A percentile compares a stretch with the other conserved stretches of the same genome.
These are phyloP conservation scores for Drosophila saltans DNA, from an alignment of 1,140 invertebrate genomes.

Conservation along the genomic window DNA sequence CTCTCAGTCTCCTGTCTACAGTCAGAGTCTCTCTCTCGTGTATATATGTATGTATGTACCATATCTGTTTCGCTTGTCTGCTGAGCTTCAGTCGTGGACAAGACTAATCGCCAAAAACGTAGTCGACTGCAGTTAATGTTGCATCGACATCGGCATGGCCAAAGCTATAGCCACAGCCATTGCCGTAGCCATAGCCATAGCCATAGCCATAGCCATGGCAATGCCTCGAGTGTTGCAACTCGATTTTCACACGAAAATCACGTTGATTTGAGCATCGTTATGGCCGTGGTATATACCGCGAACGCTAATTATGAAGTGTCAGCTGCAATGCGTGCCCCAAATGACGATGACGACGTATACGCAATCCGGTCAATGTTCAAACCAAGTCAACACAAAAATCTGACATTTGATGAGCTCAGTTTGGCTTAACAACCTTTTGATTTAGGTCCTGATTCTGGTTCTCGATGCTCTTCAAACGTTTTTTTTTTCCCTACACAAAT, in stretches of 20 bases:
- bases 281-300: conserved; percentile 28
- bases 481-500: conserved; percentile 43
- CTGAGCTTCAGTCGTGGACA: conserved; percentile 66
- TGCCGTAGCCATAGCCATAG: background rate
- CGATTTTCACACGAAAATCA: conserved; percentile 83
- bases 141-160: conserved; percentile 47
- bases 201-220: background rate
- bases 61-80: conserved; percentile 1
- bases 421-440: background rate
- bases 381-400: conserved; percentile 39
- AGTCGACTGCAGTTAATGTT: conserved; percentile 46
- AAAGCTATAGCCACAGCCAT: conserved; percentile 5
- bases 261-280: conserved; percentile 74
- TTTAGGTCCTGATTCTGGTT: conserved; percentile 14
- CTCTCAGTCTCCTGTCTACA: conserved; percentile 20
- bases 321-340: conserved; percentile 45
- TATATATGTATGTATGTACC: background rate
- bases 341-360: conserved; percentile 50
- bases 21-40: background rate
- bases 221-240: conserved; percentile 53
- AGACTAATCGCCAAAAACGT: conserved; percentile 66
- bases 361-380: conserved; percentile 53
- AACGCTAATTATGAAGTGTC: conserved; percentile 74
- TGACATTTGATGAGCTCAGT: background rate
- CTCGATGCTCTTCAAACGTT: background rate